A percentile compares a stretch with the other conserved stretches of the same genome.
Evolutionary conservation across 2,113 vertebrate genomes (phyloP).

Genomic region (Cinclus cinclus): DNA sequence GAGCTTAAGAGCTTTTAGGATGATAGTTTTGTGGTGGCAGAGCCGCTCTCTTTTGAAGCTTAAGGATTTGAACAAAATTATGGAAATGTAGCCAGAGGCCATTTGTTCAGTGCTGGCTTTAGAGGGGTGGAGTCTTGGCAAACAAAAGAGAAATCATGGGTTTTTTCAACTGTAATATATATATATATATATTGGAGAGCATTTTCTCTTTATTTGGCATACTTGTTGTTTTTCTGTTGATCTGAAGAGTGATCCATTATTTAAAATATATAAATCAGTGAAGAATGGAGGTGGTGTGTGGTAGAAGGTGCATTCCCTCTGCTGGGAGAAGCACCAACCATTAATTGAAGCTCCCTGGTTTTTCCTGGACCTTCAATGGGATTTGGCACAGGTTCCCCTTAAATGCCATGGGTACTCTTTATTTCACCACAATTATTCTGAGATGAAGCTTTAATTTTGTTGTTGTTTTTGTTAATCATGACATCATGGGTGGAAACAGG

Average conservation of each 20-base stretch:
- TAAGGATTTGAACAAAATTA: slow-evolving; percentile 56
- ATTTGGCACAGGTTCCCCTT: not conserved
- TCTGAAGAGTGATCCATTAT: fast-evolving
- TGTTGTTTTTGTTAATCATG: slow-evolving; percentile 68
- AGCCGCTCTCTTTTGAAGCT: slow-evolving; percentile 41
- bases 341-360: not conserved
- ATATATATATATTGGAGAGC: not conserved
- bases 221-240: not conserved
- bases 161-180: not conserved
- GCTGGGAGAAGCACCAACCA: not conserved
- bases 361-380: not conserved
- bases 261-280: fast-evolving
- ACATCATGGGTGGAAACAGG: slow-evolving; percentile 70
- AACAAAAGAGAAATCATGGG: not conserved
- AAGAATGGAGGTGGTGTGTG: fast-evolving
- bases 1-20: slow-evolving; percentile 53
- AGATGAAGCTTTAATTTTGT: slow-evolving; percentile 62
- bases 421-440: slow-evolving; percentile 57
- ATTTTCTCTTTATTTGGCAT: not conserved
- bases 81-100: not conserved
- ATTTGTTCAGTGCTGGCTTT: not conserved
- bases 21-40: slow-evolving; percentile 41
- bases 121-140: not conserved
- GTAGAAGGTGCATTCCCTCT: not conserved
- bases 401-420: slow-evolving; percentile 5